These are phyloP conservation scores for Platanista minor DNA, from an alignment of 2,113 vertebrate genomes.

Conservation along the genomic window DNA sequence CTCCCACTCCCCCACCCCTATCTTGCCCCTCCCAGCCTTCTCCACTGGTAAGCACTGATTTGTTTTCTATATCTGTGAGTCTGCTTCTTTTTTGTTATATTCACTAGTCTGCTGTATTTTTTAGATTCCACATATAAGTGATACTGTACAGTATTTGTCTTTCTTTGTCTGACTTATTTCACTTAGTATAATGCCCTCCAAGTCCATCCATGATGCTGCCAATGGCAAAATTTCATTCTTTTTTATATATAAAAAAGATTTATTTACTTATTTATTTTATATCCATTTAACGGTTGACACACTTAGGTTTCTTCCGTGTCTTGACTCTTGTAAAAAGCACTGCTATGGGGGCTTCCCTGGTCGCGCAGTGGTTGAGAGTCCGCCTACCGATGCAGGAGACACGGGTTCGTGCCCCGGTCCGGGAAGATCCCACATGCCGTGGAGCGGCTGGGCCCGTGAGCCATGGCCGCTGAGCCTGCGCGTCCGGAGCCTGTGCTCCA, in stretches of 20 bases:
- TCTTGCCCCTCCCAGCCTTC: not conserved
- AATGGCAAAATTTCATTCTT: not conserved
- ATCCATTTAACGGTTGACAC: not conserved
- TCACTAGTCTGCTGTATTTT: not conserved
- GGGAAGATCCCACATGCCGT: too few species aligned
- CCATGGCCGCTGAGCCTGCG: too few species aligned
- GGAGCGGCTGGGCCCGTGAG: too few species aligned
- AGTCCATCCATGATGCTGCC: not conserved
- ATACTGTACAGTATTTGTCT: not conserved
- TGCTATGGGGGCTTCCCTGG: too few species aligned
- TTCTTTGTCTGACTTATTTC: not conserved
- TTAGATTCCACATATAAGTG: not conserved
- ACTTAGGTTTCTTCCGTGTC: not conserved
- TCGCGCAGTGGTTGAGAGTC: too few species aligned
- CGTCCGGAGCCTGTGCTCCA: too few species aligned
- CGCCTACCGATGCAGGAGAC: too few species aligned
- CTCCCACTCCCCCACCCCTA: not conserved
- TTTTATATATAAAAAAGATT: not conserved
- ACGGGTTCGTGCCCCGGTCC: too few species aligned
- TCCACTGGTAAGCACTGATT: not conserved
- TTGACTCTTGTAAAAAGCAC: not conserved
- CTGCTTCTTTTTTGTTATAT: not conserved
- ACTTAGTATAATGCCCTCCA: not conserved
- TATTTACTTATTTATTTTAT: not conserved
- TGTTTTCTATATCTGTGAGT: not conserved